Percentiles rank a stretch among this genome's conserved stretches.
phyloP scores from a whole-genome alignment of 2,888 invertebrate species.

The Tetragonula carbonaria region DNA sequence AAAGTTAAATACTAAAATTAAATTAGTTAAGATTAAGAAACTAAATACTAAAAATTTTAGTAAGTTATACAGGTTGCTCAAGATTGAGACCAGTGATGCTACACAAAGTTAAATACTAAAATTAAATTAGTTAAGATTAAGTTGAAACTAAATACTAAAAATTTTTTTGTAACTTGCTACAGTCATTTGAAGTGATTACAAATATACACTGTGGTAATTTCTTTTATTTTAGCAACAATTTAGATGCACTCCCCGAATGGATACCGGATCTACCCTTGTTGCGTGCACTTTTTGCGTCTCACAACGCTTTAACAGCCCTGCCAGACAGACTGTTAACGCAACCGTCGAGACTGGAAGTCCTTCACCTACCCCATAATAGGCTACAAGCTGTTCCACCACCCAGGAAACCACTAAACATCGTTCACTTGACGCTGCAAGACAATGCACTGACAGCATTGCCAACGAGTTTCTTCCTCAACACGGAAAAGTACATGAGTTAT shows the following conservation, averaged over 20 bases:
- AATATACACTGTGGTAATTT: not conserved
- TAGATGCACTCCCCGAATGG: slow-evolving; percentile 91
- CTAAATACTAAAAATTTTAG: too few relatives aligned
- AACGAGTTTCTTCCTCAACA: slow-evolving; percentile 89
- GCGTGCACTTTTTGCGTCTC: slow-evolving; percentile 90
- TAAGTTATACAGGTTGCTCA: too few relatives aligned
- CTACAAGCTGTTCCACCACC: slow-evolving; percentile 90
- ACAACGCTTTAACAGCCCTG: slow-evolving; percentile 89
- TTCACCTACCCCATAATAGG: slow-evolving; percentile 92
- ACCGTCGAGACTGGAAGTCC: slow-evolving; percentile 89
- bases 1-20: too few relatives aligned
- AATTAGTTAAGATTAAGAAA: too few relatives aligned
- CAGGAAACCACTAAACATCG: slow-evolving; percentile 89
- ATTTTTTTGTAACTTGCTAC: too few relatives aligned
- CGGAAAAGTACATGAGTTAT: slow-evolving; percentile 85
- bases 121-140: too few relatives aligned
- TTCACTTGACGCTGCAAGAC: slow-evolving; percentile 89
- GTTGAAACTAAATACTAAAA: too few relatives aligned
- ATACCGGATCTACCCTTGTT: slow-evolving; percentile 90
- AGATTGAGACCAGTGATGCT: too few relatives aligned
- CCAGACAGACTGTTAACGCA: slow-evolving; percentile 91
- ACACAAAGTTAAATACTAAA: too few relatives aligned
- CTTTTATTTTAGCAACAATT: slow-evolving; percentile 85
- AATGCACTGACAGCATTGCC: slow-evolving; percentile 91
- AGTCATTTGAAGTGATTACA: not conserved